Percentiles rank a stretch among this genome's conserved stretches.
These are phyloP conservation scores for Anoplophora glabripennis DNA, from an alignment of 1,140 invertebrate species.

Conservation along the genomic window DNA sequence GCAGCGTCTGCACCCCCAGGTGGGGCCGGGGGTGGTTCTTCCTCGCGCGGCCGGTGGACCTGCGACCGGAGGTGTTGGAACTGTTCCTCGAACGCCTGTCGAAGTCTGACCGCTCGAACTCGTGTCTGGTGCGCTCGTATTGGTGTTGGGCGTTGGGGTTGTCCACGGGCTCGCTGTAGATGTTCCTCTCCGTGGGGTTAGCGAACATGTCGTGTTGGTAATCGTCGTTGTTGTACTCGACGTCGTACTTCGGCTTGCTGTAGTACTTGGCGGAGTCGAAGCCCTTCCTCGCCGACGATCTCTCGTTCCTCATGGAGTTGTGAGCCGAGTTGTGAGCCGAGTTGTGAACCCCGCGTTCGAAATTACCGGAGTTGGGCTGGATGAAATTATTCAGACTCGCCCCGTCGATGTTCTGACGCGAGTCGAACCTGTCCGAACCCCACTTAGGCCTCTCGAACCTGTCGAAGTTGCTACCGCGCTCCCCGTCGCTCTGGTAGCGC, in stretches of 20 bases:
- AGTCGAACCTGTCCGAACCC: slow-evolving; percentile 45
- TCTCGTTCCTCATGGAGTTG: slow-evolving; percentile 34
- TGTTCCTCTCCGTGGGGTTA: slow-evolving; percentile 35
- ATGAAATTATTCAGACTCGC: slow-evolving; percentile 37
- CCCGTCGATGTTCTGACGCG: slow-evolving; percentile 36
- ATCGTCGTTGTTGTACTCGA: slow-evolving; percentile 41
- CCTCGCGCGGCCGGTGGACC: slow-evolving; percentile 39
- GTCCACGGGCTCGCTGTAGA: slow-evolving; percentile 46
- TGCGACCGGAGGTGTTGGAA: slow-evolving; percentile 43
- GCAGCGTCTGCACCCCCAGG: slow-evolving; percentile 44
- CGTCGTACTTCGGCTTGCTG: slow-evolving; percentile 51
- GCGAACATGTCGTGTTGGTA: slow-evolving; percentile 50
- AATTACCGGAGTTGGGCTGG: slow-evolving; percentile 37
- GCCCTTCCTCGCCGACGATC: slow-evolving; percentile 47
- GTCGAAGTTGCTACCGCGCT: slow-evolving; percentile 40
- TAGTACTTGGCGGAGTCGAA: slow-evolving; percentile 57
- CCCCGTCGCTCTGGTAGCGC: slow-evolving; percentile 45
- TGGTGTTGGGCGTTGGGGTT: slow-evolving; percentile 33
- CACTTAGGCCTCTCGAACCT: slow-evolving; percentile 47
- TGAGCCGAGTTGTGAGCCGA: slow-evolving; percentile 28
- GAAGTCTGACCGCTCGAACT: slow-evolving; percentile 54
- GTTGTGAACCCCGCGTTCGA: slow-evolving; percentile 39
- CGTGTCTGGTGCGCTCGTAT: slow-evolving; percentile 48
- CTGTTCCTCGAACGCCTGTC: slow-evolving; percentile 47
- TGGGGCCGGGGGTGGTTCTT: slow-evolving; percentile 41